These are phyloP conservation scores for Gortyna flavago DNA, from an alignment of 2,888 invertebrate genomes.

Conservation along the genomic window DNA sequence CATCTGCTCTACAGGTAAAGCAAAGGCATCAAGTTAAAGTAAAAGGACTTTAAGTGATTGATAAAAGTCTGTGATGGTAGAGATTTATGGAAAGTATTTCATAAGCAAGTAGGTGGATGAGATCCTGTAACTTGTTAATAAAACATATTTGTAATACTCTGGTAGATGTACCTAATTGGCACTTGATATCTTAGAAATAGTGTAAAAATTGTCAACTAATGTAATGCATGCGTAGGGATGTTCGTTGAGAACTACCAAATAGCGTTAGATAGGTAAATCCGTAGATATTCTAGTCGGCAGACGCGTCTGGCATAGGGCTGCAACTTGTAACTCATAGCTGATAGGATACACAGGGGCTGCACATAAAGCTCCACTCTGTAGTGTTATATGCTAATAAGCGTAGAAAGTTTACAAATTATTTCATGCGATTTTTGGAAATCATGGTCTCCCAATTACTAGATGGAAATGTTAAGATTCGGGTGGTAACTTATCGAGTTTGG, in stretches of 20 bases:
- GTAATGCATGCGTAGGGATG: slow-evolving; percentile 47
- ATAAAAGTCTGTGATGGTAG: slow-evolving; percentile 64
- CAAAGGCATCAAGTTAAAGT: slow-evolving; percentile 56
- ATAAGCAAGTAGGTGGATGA: slow-evolving; percentile 52
- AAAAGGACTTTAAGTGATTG: slow-evolving; percentile 59
- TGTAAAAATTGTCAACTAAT: slow-evolving; percentile 36
- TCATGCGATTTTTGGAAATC: slow-evolving; percentile 54
- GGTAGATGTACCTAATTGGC: slow-evolving; percentile 44
- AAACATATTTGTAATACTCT: slow-evolving; percentile 32
- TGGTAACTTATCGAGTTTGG: slow-evolving; percentile 36
- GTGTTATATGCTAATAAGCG: slow-evolving; percentile 33
- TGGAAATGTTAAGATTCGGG: slow-evolving; percentile 38
- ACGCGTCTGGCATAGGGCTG: not conserved
- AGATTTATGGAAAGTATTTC: slow-evolving; percentile 46
- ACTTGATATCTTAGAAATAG: slow-evolving; percentile 40
- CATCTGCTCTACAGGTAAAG: slow-evolving; percentile 60
- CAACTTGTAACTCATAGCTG: slow-evolving; percentile 9
- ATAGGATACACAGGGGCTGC: slow-evolving; percentile 15
- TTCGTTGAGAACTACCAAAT: slow-evolving; percentile 49
- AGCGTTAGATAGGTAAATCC: slow-evolving; percentile 47
- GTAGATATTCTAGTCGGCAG: slow-evolving; percentile 14
- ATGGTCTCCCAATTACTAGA: slow-evolving; percentile 56
- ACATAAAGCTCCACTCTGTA: slow-evolving; percentile 39
- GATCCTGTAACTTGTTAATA: slow-evolving; percentile 45
- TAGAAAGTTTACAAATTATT: slow-evolving; percentile 46